A percentile compares a stretch with the other conserved stretches of the same genome.
These are phyloP conservation scores for Astropecten irregularis DNA, from an alignment of 53 echinoderm and acorn worm genomes.

Conservation along the genomic window DNA sequence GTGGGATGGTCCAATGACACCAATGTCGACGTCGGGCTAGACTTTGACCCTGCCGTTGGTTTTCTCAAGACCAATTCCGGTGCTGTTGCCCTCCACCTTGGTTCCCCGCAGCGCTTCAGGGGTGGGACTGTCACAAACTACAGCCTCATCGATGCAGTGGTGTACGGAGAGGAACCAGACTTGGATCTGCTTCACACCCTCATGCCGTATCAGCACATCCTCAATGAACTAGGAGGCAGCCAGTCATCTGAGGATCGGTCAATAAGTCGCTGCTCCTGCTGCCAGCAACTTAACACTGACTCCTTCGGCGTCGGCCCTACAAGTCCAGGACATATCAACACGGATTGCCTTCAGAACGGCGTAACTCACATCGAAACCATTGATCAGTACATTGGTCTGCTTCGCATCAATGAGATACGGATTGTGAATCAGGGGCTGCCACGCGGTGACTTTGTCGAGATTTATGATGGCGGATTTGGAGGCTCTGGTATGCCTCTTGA, in stretches of 20 bases:
- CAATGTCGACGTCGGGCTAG: constrained; percentile 58
- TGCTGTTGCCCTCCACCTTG: constrained; percentile 82
- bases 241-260: constrained; percentile 45
- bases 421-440: constrained; percentile 6
- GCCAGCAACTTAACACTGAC: constrained; percentile 38
- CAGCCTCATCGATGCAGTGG: constrained; percentile 79
- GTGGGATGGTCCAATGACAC: constrained; percentile 67
- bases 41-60: constrained; percentile 14
- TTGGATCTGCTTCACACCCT: constrained; percentile 54
- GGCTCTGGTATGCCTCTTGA: constrained; percentile 51
- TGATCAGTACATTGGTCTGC: constrained; percentile 52
- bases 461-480: constrained; percentile 65
- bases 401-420: constrained; percentile 87
- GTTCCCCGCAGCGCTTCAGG: constrained; percentile 41
- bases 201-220: constrained; percentile 47
- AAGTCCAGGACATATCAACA: constrained; percentile 73
- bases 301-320: constrained; percentile 75
- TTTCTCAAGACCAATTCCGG: constrained; percentile 53
- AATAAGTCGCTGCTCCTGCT: constrained; percentile 86
- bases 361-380: constrained; percentile 79
- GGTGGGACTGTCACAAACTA: constrained; percentile 26
- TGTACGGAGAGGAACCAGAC: constrained; percentile 63
- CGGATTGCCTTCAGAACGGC: constrained; percentile 64
- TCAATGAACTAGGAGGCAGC: constrained; percentile 42
- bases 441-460: constrained; percentile 70